These are phyloP conservation scores for Falcunculus frontatus DNA, from an alignment of 2,113 vertebrate species.

Conservation along the genomic window DNA sequence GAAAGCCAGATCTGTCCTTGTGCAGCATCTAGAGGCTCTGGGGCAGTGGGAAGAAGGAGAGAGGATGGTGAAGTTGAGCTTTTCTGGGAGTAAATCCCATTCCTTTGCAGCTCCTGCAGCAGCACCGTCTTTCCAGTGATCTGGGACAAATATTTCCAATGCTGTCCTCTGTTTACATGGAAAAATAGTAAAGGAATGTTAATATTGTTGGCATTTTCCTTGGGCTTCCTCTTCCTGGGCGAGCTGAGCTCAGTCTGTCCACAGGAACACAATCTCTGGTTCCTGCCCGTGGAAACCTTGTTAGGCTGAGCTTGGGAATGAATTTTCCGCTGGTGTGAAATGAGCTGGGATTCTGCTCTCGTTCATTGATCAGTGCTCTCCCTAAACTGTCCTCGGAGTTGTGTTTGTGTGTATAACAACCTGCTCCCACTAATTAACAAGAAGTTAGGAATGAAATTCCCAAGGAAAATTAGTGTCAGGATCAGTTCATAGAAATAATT, in stretches of 20 bases:
- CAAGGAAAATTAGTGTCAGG: neutral
- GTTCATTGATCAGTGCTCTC: rapidly evolving
- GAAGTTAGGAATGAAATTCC: neutral
- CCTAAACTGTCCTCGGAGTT: neutral
- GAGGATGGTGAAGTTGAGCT: neutral
- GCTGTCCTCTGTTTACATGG: neutral
- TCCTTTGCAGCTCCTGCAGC: neutral
- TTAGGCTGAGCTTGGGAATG: neutral
- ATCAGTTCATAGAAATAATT: neutral
- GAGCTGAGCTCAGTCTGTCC: neutral
- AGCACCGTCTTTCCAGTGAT: neutral
- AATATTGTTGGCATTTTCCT: neutral
- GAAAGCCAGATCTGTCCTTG: too few species aligned
- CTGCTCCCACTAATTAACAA: neutral
- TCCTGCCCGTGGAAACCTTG: neutral
- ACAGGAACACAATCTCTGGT: rapidly evolving
- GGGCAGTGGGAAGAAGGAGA: neutral
- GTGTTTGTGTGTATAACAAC: neutral
- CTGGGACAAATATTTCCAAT: neutral
- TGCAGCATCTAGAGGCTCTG: rapidly evolving
- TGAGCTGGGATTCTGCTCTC: neutral
- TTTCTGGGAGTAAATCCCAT: neutral
- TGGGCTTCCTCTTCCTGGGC: neutral
- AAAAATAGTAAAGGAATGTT: neutral
- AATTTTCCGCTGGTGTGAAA: neutral